phyloP scores from a whole-genome alignment of 2,888 invertebrate species.

The Callinectes sapidus region DNA sequence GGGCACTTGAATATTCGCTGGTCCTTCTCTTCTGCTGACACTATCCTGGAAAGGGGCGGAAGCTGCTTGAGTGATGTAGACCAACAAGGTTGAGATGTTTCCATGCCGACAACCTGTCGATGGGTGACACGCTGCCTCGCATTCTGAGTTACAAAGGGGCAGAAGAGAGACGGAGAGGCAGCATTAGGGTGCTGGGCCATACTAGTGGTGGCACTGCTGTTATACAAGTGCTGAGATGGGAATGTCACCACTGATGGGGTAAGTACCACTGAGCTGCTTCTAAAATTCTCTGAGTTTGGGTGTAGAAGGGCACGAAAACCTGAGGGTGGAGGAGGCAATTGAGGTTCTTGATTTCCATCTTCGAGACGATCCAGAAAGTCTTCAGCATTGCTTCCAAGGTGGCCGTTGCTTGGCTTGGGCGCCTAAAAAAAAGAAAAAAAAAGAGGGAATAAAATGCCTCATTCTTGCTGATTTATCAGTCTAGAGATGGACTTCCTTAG shows the following conservation, averaged over 20 bases:
- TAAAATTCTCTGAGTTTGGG: background rate
- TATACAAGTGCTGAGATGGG: constrained; percentile 2
- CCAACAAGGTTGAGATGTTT: background rate
- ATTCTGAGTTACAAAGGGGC: constrained; percentile 32
- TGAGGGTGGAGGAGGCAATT: constrained; percentile 15
- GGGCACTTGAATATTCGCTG: constrained; percentile 66
- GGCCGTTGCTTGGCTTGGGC: constrained; percentile 48
- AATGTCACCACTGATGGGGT: background rate
- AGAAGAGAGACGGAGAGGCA: constrained; percentile 29
- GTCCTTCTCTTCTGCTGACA: constrained; percentile 36
- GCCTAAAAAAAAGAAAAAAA: constrained; percentile 51
- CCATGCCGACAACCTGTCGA: constrained; percentile 22
- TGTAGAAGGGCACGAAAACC: background rate
- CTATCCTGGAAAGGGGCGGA: background rate
- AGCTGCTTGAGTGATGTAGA: constrained; percentile 2
- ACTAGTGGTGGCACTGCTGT: background rate
- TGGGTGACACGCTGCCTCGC: constrained; percentile 43
- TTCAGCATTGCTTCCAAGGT: constrained; percentile 52
- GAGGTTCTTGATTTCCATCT: constrained; percentile 47
- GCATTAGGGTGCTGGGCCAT: background rate
- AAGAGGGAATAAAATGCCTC: constrained; percentile 64
- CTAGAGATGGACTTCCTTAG: background rate
- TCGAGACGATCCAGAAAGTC: constrained; percentile 59
- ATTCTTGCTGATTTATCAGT: constrained; percentile 17
- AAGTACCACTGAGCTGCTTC: background rate